Percentiles rank a stretch among this genome's conserved stretches.
Conservation (phyloP, 2,797 vertebrate genomes). For the Basileuterus tristriatus region DNA sequence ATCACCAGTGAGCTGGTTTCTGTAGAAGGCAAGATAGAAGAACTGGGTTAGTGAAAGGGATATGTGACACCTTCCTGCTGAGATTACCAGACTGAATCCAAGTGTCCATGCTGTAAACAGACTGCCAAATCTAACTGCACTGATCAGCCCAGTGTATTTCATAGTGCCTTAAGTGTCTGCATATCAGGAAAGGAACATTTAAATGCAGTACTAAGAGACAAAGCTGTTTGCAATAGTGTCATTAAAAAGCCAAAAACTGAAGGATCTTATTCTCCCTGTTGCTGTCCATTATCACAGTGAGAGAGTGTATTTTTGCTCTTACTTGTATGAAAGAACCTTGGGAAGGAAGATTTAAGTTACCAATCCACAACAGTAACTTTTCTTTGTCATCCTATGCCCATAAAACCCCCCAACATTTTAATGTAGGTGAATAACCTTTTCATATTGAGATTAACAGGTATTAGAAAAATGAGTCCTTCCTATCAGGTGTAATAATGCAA, state of each 20-base stretch:
- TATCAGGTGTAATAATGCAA: neutral
- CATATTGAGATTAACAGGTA: neutral
- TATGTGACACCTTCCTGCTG: neutral
- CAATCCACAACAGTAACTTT: neutral
- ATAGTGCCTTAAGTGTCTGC: neutral
- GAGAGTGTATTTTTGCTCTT: neutral
- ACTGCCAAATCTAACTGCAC: neutral
- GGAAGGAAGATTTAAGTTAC: neutral
- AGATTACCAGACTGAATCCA: neutral
- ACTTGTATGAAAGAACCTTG: neutral
- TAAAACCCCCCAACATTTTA: neutral
- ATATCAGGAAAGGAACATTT: neutral
- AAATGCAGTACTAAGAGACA: neutral
- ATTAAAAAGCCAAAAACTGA: neutral
- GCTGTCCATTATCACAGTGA: neutral
- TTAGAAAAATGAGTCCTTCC: neutral
- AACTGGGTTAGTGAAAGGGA: neutral
- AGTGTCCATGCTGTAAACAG: neutral
- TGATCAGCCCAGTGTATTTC: neutral
- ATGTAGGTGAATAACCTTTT: neutral
- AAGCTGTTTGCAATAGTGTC: neutral
- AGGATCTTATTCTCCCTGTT: neutral
- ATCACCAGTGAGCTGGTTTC: neutral
- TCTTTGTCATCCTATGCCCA: neutral
- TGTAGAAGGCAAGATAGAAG: neutral